Percentiles rank a stretch among this genome's conserved stretches.
These are phyloP conservation scores for Aleadryas rufinucha DNA, from an alignment of 2,113 vertebrate genomes.

Conservation along the genomic window DNA sequence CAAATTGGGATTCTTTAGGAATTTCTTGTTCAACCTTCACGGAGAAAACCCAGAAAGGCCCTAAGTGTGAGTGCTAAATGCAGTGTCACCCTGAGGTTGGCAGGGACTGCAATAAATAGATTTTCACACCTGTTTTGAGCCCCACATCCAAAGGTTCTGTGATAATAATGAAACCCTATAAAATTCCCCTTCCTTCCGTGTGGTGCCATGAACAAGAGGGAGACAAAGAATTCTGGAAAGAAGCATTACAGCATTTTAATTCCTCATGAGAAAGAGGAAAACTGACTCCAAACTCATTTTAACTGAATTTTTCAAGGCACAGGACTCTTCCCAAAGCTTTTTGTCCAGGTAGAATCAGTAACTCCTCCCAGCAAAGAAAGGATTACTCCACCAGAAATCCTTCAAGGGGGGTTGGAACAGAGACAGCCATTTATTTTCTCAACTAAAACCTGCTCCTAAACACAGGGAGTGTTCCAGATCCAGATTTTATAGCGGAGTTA, in stretches of 20 bases:
- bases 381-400: neutral
- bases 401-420: neutral
- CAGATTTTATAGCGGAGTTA: slow-evolving; percentile 36
- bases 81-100: neutral
- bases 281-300: neutral
- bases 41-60: neutral
- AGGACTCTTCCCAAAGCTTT: neutral
- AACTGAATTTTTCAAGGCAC: neutral
- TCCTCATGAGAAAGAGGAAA: neutral
- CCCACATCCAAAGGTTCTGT: neutral
- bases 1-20: neutral
- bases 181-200: neutral
- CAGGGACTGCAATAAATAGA: neutral
- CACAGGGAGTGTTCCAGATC: neutral
- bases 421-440: neutral
- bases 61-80: neutral
- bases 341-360: neutral
- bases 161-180: neutral
- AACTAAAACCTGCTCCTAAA: neutral
- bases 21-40: neutral
- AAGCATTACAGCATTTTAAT: neutral
- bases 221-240: neutral
- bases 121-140: neutral
- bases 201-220: neutral
- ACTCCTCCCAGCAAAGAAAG: neutral